Conservation (phyloP, 2,797 vertebrate genomes). For the Rhinichthys osculus region DNA sequence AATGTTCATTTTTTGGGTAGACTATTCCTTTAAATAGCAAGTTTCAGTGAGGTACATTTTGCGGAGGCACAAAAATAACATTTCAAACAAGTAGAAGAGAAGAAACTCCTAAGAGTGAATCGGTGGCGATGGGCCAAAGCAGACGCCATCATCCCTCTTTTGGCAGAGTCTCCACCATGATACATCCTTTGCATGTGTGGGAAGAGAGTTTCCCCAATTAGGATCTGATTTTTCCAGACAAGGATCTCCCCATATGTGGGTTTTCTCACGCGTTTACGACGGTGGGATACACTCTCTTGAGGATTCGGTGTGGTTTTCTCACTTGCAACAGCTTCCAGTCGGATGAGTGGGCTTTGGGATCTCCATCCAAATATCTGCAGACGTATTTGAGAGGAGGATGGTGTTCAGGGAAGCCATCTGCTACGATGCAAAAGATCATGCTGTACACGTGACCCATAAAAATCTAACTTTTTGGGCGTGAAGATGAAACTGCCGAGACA, state of each 20-base stretch:
- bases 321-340: slow-evolving; percentile 9
- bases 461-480: slow-evolving; percentile 13
- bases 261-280: neutral
- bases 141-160: slow-evolving; percentile 33
- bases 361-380: slow-evolving; percentile 18
- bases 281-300: slow-evolving; percentile 6
- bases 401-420: slow-evolving; percentile 40
- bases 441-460: slow-evolving; percentile 27
- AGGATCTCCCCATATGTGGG: slow-evolving; percentile 30
- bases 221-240: neutral
- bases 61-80: neutral
- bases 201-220: slow-evolving; percentile 20
- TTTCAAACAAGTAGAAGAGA: neutral
- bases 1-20: neutral
- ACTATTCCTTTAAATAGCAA: slow-evolving; percentile 8
- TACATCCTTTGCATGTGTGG: slow-evolving; percentile 1
- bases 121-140: slow-evolving; percentile 1
- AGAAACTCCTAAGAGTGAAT: neutral
- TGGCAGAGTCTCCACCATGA: slow-evolving; percentile 9
- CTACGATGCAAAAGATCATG: neutral
- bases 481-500: slow-evolving; percentile 27
- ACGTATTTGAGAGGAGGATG: slow-evolving; percentile 22
- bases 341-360: slow-evolving; percentile 27
- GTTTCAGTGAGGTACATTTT: neutral
- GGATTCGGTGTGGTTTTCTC: slow-evolving; percentile 29